Percentiles rank a stretch among this genome's conserved stretches.
Evolutionary conservation across 1,140 invertebrate species (phyloP).

Genomic region (Popillia japonica): DNA sequence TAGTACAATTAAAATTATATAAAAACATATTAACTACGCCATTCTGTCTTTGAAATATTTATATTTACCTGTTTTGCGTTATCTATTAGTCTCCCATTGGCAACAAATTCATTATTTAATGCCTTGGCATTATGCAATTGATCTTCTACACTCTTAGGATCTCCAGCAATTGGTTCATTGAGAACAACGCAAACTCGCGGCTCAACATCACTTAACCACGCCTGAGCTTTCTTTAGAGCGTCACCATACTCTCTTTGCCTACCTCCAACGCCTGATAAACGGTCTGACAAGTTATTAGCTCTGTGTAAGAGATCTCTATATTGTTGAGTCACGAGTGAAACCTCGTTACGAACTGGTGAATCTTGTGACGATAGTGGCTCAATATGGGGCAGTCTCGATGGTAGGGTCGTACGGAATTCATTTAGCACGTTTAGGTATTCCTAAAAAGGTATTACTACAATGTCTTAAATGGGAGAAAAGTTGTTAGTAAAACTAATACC

Average conservation of each 20-base stretch:
- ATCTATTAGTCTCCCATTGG: constrained; percentile 85
- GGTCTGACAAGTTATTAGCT: constrained; percentile 83
- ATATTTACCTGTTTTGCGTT: constrained; percentile 71
- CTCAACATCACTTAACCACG: constrained; percentile 85
- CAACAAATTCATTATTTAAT: constrained; percentile 86
- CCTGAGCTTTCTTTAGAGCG: constrained; percentile 80
- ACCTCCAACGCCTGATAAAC: constrained; percentile 77
- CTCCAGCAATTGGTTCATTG: constrained; percentile 83
- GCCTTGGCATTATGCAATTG: constrained; percentile 86
- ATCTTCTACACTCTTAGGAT: constrained; percentile 86
- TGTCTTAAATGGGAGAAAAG: too few relatives aligned
- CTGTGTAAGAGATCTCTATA: constrained; percentile 81
- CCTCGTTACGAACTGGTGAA: constrained; percentile 74
- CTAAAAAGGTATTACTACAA: constrained; percentile 51
- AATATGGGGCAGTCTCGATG: constrained; percentile 80
- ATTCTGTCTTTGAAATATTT: not conserved
- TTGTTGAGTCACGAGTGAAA: constrained; percentile 72
- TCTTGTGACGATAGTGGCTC: constrained; percentile 73
- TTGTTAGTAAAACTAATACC: constrained; percentile 57
- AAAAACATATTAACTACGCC: not conserved
- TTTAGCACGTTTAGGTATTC: constrained; percentile 84
- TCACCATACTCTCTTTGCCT: constrained; percentile 84
- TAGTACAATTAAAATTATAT: not conserved
- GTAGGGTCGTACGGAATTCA: constrained; percentile 83
- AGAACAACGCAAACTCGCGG: constrained; percentile 78